Percentiles rank a stretch among this genome's conserved stretches.
phyloP scores from a whole-genome alignment of 2,888 invertebrate species.

The Drosophila kambysellisi region DNA sequence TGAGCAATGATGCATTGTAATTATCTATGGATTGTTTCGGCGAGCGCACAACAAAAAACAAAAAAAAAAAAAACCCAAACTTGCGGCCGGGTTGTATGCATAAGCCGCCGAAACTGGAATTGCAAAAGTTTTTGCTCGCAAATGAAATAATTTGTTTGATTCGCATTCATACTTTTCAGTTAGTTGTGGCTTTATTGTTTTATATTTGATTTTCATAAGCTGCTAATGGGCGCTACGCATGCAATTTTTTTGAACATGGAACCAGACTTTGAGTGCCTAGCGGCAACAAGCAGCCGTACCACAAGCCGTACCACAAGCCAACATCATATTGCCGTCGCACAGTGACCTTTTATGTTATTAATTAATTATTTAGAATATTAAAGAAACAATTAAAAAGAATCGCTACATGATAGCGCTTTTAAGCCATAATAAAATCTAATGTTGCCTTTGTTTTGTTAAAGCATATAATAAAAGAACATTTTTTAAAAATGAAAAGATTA shows the following conservation, averaged over 20 bases:
- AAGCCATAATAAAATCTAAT: background rate
- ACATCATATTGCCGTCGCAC: slow-evolving; percentile 30
- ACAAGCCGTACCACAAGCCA: background rate
- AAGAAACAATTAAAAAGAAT: background rate
- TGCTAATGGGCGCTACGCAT: slow-evolving; percentile 81
- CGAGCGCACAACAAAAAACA: slow-evolving; percentile 7
- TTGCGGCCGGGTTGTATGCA: slow-evolving; percentile 7
- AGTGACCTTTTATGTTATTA: slow-evolving; percentile 4
- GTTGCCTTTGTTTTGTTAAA: background rate
- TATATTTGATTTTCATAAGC: slow-evolving; percentile 70
- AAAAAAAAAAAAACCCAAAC: slow-evolving; percentile 5
- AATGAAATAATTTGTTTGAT: slow-evolving; percentile 13
- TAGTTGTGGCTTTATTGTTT: slow-evolving; percentile 62
- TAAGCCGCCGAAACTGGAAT: slow-evolving; percentile 5
- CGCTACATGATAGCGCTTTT: background rate
- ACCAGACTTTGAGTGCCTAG: slow-evolving; percentile 8
- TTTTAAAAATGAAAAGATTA: background rate
- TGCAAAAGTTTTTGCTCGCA: slow-evolving; percentile 12
- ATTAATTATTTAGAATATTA: background rate
- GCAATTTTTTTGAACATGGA: slow-evolving; percentile 60
- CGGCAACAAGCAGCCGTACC: background rate
- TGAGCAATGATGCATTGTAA: slow-evolving; percentile 62
- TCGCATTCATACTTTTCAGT: slow-evolving; percentile 7
- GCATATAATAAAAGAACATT: background rate
- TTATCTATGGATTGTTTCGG: slow-evolving; percentile 51